A percentile compares a stretch with the other conserved stretches of the same genome.
Conservation (phyloP, 2,797 vertebrate genomes). For the Oreochromis grahami region DNA sequence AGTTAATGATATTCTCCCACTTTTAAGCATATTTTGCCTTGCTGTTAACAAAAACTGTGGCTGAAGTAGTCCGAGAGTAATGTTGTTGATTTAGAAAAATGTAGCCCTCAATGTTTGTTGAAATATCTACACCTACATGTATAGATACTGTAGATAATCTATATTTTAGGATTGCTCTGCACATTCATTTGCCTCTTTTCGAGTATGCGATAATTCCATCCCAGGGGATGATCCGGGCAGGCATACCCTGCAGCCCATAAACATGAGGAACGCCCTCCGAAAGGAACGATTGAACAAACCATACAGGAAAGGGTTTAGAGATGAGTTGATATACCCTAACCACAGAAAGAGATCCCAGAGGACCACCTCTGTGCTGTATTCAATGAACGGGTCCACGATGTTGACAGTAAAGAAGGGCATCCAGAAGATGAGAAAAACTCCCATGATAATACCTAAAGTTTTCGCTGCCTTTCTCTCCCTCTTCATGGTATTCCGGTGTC, state of each 20-base stretch:
- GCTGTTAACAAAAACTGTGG: not conserved
- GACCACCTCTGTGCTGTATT: conserved; percentile 68
- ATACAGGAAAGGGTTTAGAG: conserved; percentile 81
- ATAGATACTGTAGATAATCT: not conserved
- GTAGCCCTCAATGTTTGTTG: not conserved
- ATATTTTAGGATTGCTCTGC: conserved; percentile 39
- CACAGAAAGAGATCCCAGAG: conserved; percentile 80
- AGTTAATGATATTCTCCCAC: not conserved
- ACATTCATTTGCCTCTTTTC: conserved; percentile 58
- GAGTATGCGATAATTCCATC: conserved; percentile 76
- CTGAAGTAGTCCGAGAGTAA: not conserved
- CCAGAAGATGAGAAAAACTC: conserved; percentile 81
- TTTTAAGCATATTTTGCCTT: not conserved
- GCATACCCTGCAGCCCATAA: conserved; percentile 78
- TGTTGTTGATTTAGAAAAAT: not conserved
- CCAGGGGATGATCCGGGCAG: conserved; percentile 63
- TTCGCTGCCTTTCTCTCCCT: conserved; percentile 80
- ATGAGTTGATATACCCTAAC: conserved; percentile 83
- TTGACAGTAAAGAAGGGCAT: conserved; percentile 81
- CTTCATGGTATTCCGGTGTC: conserved; percentile 71
- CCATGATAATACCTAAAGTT: conserved; percentile 82
- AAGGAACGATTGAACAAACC: conserved; percentile 80
- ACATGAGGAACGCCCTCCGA: conserved; percentile 78
- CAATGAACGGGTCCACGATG: conserved; percentile 79
- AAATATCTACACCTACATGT: not conserved